These are phyloP conservation scores for Antrozous pallidus DNA, from an alignment of 2,797 vertebrate species.

Conservation along the genomic window DNA sequence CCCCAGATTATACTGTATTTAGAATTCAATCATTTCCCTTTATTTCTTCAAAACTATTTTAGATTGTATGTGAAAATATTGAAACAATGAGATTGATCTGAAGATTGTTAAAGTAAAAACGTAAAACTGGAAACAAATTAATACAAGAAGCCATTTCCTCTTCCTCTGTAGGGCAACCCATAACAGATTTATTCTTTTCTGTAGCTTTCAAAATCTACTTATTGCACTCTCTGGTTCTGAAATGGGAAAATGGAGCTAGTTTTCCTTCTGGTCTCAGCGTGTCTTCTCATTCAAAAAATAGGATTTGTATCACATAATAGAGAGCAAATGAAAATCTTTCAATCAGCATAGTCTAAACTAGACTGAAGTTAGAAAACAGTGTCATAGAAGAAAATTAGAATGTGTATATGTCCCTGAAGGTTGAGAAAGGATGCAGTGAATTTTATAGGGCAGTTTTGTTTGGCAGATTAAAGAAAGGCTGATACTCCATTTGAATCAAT, in stretches of 20 bases:
- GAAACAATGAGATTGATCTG: not conserved
- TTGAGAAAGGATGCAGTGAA: not conserved
- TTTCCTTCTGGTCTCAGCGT: conserved; percentile 35
- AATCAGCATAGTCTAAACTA: not conserved
- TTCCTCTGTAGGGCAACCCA: not conserved
- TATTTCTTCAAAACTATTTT: not conserved
- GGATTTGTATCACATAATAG: not conserved
- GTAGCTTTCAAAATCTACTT: not conserved
- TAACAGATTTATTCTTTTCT: conserved; percentile 19
- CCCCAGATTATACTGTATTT: not conserved
- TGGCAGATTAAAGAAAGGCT: not conserved
- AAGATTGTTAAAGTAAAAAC: conserved; percentile 29
- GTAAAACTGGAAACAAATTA: not conserved
- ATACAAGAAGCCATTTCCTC: not conserved
- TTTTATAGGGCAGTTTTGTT: not conserved
- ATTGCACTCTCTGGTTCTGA: not conserved
- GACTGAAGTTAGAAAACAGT: not conserved
- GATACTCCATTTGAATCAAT: not conserved
- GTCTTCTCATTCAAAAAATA: conserved; percentile 34
- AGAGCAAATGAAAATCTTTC: conserved; percentile 18
- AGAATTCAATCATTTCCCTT: not conserved
- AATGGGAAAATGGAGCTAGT: not conserved
- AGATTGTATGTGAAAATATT: not conserved
- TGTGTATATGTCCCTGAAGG: not conserved
- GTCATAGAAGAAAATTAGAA: not conserved